phyloP scores from a whole-genome alignment of 1,140 invertebrate genomes.

The Steinernema feltiae region DNA sequence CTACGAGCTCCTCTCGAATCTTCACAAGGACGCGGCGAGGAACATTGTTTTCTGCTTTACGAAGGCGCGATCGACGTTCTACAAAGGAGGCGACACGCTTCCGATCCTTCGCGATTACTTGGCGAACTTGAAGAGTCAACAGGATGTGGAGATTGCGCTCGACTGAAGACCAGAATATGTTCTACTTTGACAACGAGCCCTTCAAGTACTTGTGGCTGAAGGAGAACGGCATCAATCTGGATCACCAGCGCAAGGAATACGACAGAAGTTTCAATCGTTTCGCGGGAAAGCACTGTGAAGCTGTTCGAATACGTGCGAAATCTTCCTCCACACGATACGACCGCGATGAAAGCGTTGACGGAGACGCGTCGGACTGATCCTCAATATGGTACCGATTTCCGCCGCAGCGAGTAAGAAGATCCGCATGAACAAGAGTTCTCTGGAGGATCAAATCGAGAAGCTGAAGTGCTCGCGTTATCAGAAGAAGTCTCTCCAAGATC shows the following conservation, averaged over 20 bases:
- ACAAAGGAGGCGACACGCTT: conserved; percentile 31
- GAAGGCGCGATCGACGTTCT: conserved; percentile 34
- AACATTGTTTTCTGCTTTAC: conserved; percentile 47
- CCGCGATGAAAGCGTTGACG: background rate
- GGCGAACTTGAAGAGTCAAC: background rate
- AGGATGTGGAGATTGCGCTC: conserved; percentile 26
- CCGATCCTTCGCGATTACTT: conserved; percentile 17
- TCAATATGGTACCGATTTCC: conserved; percentile 32
- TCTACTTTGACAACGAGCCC: conserved; percentile 36
- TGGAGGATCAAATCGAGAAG: conserved; percentile 15
- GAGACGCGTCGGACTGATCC: conserved; percentile 16
- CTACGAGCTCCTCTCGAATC: conserved; percentile 40
- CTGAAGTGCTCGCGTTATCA: background rate
- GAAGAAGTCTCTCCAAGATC: conserved; percentile 3
- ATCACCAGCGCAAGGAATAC: conserved; percentile 27
- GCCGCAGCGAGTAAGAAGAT: conserved; percentile 34
- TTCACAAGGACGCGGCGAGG: conserved; percentile 30
- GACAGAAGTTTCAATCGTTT: conserved; percentile 20
- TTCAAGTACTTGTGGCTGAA: conserved; percentile 29
- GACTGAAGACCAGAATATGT: conserved; percentile 14
- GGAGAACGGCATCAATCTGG: conserved; percentile 17
- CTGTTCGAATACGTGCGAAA: conserved; percentile 26
- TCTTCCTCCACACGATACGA: background rate
- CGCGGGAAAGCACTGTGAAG: conserved; percentile 21
- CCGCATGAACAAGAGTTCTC: conserved; percentile 26